A percentile compares a stretch with the other conserved stretches of the same genome.
Evolutionary conservation across 2,888 invertebrate genomes (phyloP).

Genomic region (Ormyrus nitidulus): DNA sequence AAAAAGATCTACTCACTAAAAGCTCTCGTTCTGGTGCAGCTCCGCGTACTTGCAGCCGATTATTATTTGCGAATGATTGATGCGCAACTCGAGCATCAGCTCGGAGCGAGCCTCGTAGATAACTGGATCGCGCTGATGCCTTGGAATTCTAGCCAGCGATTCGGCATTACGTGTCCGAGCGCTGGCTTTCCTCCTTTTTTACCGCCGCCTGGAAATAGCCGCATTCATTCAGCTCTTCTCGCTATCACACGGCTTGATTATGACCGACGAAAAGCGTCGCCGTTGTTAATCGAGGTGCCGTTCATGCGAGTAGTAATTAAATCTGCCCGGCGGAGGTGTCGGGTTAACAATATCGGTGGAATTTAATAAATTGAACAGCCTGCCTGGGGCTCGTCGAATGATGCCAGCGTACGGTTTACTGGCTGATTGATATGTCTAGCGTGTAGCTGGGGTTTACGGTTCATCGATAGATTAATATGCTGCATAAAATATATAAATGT

Average conservation of each 20-base stretch:
- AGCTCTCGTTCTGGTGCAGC: too few relatives aligned
- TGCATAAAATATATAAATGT: too few relatives aligned
- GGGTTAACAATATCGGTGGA: not conserved
- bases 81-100: not conserved
- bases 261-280: too few relatives aligned
- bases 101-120: conserved; percentile 4
- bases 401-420: conserved; percentile 42
- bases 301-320: too few relatives aligned
- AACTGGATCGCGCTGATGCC: conserved; percentile 12
- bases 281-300: too few relatives aligned
- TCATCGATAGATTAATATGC: conserved; percentile 9
- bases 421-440: conserved; percentile 31
- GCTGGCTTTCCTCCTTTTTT: too few relatives aligned
- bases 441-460: not conserved
- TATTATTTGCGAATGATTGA: conserved; percentile 10
- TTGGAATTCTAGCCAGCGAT: conserved; percentile 2
- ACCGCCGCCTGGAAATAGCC: too few relatives aligned
- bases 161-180: not conserved
- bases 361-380: conserved; percentile 13
- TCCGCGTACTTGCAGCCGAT: not conserved
- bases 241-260: too few relatives aligned
- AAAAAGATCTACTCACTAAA: too few relatives aligned
- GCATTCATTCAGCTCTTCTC: too few relatives aligned
- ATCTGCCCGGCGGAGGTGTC: too few relatives aligned
- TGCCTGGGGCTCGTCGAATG: conserved; percentile 30